These are phyloP conservation scores for Nezara viridula DNA, from an alignment of 2,888 invertebrate species.

Conservation along the genomic window DNA sequence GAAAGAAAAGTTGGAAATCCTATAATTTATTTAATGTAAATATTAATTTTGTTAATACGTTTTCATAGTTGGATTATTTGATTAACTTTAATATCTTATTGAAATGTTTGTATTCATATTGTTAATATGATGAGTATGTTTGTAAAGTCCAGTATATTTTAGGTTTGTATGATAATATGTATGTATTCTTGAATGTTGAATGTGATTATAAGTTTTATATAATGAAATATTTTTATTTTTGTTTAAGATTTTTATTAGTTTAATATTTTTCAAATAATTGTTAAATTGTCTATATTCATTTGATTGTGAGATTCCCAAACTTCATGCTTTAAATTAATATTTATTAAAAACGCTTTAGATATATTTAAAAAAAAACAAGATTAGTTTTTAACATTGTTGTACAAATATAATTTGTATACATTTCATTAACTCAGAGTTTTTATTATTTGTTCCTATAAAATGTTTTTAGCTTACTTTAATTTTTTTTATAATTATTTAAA, in stretches of 20 bases:
- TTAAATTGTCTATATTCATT: conserved; percentile 19
- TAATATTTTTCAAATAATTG: background rate
- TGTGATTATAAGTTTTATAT: background rate
- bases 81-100: background rate
- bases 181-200: background rate
- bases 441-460: conserved; percentile 46
- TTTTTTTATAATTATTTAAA: background rate
- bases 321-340: conserved; percentile 6
- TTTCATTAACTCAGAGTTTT: conserved; percentile 33
- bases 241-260: background rate
- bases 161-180: background rate
- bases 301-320: conserved; percentile 6
- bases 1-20: background rate
- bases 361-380: background rate
- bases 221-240: conserved; percentile 3
- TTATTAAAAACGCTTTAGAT: background rate
- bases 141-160: background rate
- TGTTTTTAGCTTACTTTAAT: background rate
- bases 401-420: conserved; percentile 17
- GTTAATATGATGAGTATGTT: background rate
- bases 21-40: conserved; percentile 9
- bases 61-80: background rate
- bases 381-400: background rate
- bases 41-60: conserved; percentile 39
- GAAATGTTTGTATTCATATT: conserved; percentile 25